Base-by-base conservation (phyloP, 2,888 invertebrate genomes). In the Epinotia brunnichana region DNA sequence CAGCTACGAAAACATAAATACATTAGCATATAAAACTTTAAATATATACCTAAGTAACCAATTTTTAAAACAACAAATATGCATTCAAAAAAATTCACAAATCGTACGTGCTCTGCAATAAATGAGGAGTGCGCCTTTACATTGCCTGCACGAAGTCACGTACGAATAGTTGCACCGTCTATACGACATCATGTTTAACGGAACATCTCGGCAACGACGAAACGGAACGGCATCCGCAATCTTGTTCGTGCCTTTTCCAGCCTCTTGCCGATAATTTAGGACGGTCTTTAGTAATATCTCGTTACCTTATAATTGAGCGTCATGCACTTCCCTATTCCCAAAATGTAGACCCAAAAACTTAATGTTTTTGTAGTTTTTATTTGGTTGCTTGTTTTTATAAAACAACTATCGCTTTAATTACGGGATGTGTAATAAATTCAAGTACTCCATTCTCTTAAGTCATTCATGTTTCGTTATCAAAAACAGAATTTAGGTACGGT, bases 111-210 rank as follows among this genome's bases (percentile, higher is more conserved):
- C 35, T 13, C 53, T 35, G 53, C 64, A 39, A 66, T 39, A 56
- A 66, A 66, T 56, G 66, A 66, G 19, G 19, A 39, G 53, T 39
- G 53, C 39, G 39, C 54, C 54, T 19, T n/a, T 54, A 54, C 54
- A 66, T 56, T 54, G 66, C 21, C 54, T 5, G 54, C 54, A 11
- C 21, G 66, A 10, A 66, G 66, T 21, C 64, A 39, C 64, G 64
- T 66, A 54, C 66, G 21, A 56, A n/a, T 62, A 64, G 35, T 39
- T 21, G 21, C 54, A 56, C 21, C 41, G 56, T 21, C 21, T 41
- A 66, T 41, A 21, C 21, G 54, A 66, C 54, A 21, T 24, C 66
- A 41, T 66, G 21, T 66, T 19, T 66, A 56, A 54, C 39, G 53
- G 39, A 54, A 24, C 9, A 19, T 39, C 39, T 35, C 19, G 13